Conservation (phyloP, 2,888 invertebrate genomes). For the Griposia aprilina region DNA sequence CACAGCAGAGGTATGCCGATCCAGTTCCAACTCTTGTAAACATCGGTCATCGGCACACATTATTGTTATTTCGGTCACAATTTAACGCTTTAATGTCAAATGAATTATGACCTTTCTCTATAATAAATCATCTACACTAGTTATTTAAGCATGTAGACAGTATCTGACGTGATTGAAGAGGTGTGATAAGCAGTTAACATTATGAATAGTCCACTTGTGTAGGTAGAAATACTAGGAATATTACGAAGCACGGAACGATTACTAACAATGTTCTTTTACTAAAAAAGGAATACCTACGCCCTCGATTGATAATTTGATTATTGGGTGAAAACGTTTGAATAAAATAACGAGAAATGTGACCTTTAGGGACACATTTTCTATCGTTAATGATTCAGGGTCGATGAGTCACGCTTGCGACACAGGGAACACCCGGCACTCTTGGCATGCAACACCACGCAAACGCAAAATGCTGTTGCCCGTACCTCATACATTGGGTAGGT, state of each 20-base stretch:
- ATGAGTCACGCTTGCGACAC: slow-evolving; percentile 82
- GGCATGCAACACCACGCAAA: slow-evolving; percentile 78
- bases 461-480: slow-evolving; percentile 69
- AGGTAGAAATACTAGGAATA: slow-evolving; percentile 18
- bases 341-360: slow-evolving; percentile 71
- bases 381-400: slow-evolving; percentile 84
- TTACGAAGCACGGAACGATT: slow-evolving; percentile 34
- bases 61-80: slow-evolving; percentile 76
- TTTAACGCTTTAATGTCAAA: slow-evolving; percentile 69
- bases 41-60: slow-evolving; percentile 78
- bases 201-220: slow-evolving; percentile 23
- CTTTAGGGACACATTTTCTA: slow-evolving; percentile 77
- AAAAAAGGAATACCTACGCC: slow-evolving; percentile 42
- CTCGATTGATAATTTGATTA: slow-evolving; percentile 61
- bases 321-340: slow-evolving; percentile 57
- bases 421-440: slow-evolving; percentile 86
- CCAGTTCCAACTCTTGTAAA: slow-evolving; percentile 75
- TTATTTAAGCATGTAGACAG: slow-evolving; percentile 45
- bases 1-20: slow-evolving; percentile 73
- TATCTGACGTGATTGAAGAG: slow-evolving; percentile 38
- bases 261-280: slow-evolving; percentile 12
- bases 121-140: slow-evolving; percentile 30
- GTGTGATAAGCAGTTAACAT: slow-evolving; percentile 49
- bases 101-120: slow-evolving; percentile 65
- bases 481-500: slow-evolving; percentile 54